Conservation (phyloP, 2,797 vertebrate species). For the Falco novaeseelandiae region DNA sequence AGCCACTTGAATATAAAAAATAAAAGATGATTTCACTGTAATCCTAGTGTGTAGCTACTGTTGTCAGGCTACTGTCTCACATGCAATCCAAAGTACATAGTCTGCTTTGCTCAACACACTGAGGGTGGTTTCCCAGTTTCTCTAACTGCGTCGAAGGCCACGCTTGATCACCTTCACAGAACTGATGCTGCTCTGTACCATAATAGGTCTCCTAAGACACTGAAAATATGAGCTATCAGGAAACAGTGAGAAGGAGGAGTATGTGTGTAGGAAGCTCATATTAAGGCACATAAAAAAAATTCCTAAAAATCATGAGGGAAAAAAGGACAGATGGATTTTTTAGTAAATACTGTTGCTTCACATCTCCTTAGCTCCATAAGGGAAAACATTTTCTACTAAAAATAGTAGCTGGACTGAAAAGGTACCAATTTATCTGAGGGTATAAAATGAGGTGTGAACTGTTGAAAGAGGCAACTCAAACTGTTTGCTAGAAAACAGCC, state of each 20-base stretch:
- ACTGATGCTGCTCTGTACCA: background rate
- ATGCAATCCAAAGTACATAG: background rate
- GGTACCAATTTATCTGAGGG: conserved; percentile 69
- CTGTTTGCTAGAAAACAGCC: conserved; percentile 52
- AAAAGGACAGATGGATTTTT: conserved; percentile 74
- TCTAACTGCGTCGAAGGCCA: background rate
- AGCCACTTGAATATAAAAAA: background rate
- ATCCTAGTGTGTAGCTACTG: background rate
- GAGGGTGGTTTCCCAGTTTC: conserved; percentile 7
- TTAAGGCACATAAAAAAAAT: conserved; percentile 54
- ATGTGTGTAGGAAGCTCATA: conserved; percentile 29
- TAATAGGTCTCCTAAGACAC: conserved; percentile 29
- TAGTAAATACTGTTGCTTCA: conserved; percentile 62
- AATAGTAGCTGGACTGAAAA: conserved; percentile 63
- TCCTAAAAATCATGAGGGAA: conserved; percentile 67
- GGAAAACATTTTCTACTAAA: conserved; percentile 69
- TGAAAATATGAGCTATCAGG: conserved; percentile 34
- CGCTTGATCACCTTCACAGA: background rate
- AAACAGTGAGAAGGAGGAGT: background rate
- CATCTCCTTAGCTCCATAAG: conserved; percentile 69
- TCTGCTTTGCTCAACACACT: background rate
- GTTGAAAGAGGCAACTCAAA: conserved; percentile 65
- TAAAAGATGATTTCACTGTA: background rate
- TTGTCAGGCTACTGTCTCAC: background rate
- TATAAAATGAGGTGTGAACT: conserved; percentile 71